Evolutionary conservation across 2,888 invertebrate genomes (phyloP), one percentile per base, ranked within the genome.

Genomic region (Catocala sponsa): DNA sequence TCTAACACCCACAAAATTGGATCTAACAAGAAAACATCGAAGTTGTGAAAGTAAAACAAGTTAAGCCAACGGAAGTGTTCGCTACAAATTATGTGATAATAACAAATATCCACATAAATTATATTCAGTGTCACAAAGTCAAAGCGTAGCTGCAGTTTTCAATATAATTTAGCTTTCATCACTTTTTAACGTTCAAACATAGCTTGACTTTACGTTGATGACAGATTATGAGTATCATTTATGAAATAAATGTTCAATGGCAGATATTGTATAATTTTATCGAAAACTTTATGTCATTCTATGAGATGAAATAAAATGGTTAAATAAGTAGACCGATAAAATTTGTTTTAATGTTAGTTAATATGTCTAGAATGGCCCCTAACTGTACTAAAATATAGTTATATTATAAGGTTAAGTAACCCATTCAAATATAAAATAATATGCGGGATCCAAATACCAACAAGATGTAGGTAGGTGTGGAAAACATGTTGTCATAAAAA

Each of bases 101-200:
- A 62, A 48, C 9, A 33, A 44, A 55, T 61, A 62, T 25, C 13
- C 0, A 44, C 54, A 63, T 69, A 59, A 66, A 64, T 70, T 48
- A 55, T 67, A 63, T 43, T 63, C 43, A 59, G n/a, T 58, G 67
- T 59, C 63, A 59, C 25, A 48, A 53, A 32, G 55, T 47, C 35
- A 38, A 59, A 10, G 32, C 41, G 58, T 59, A 65, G 46, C 60
- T 64, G 69, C 61, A 72, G 61, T 70, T 72, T 69, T 59, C 53
- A 74, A 63, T 68, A 54, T 41, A 5, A 52, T 51, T 63, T 13
- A 46, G 61, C 25, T 59, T 68, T 68, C 71, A 68, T 65, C 15
- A 46, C 49, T 52, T 59, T 73, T 74, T 62, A 52, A 60, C 32
- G 57, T 59, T 46, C 4, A n/a, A 2, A 11, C 25, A 49, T 43